phyloP scores from a whole-genome alignment of 2,888 invertebrate genomes.

The Dexiosoma caninum region DNA sequence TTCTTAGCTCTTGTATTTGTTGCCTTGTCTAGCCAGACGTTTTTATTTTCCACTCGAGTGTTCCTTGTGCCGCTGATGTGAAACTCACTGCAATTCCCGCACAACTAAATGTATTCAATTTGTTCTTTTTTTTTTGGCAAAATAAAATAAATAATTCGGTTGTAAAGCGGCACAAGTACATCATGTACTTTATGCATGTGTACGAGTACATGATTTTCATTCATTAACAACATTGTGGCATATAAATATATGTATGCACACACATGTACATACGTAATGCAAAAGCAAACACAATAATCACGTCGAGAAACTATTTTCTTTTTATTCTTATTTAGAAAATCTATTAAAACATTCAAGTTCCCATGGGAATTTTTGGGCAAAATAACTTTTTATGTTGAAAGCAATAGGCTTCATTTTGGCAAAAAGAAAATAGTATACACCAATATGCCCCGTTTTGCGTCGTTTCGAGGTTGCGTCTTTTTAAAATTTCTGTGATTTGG shows the following conservation, averaged over 20 bases:
- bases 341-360: background rate
- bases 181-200: constrained; percentile 34
- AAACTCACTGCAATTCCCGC: constrained; percentile 66
- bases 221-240: constrained; percentile 34
- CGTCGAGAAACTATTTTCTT: constrained; percentile 10
- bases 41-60: constrained; percentile 22
- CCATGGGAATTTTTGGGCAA: background rate
- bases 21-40: constrained; percentile 46
- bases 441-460: too few relatives aligned
- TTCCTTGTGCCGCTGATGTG: constrained; percentile 59
- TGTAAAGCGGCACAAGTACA: constrained; percentile 56
- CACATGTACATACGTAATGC: background rate
- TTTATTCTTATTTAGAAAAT: constrained; percentile 21
- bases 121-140: constrained; percentile 40
- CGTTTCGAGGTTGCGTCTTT: too few relatives aligned
- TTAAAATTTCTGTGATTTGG: too few relatives aligned
- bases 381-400: background rate
- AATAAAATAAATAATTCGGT: constrained; percentile 59
- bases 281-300: constrained; percentile 4
- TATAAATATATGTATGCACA: background rate
- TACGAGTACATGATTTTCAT: constrained; percentile 5
- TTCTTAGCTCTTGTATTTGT: constrained; percentile 38
- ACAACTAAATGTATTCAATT: constrained; percentile 64
- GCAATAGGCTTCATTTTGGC: background rate
- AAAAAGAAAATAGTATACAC: too few relatives aligned